These are phyloP conservation scores for Hoplodrina blanda DNA, from an alignment of 2,888 invertebrate species.

Conservation along the genomic window DNA sequence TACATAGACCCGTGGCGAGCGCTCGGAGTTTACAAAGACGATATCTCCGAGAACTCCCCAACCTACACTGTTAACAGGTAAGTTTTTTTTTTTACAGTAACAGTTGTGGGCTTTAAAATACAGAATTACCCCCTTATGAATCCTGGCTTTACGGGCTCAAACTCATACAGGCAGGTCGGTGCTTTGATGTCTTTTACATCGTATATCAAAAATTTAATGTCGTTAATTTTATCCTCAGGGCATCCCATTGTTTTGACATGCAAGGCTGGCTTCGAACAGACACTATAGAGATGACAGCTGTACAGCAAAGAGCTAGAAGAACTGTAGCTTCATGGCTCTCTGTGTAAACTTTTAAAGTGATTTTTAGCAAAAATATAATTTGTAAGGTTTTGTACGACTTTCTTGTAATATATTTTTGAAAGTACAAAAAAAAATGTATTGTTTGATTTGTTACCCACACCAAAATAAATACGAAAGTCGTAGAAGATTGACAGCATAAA, in stretches of 20 bases:
- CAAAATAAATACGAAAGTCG: no score
- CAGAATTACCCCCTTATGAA: no score
- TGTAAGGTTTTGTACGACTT: background rate
- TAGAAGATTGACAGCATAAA: no score
- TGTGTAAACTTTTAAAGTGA: background rate
- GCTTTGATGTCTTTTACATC: no score
- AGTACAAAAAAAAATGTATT: background rate
- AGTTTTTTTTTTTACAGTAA: background rate
- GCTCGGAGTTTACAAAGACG: conserved; percentile 85
- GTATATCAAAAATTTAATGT: background rate
- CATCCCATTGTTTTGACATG: conserved; percentile 88
- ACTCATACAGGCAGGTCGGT: background rate
- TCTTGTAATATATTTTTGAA: background rate
- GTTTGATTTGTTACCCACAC: no score
- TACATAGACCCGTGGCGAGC: conserved; percentile 90
- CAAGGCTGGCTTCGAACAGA: conserved; percentile 77
- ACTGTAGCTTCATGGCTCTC: conserved; percentile 81
- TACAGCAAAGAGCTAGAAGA: conserved; percentile 79
- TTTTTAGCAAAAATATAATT: no score
- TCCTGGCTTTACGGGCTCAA: background rate
- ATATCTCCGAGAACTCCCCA: conserved; percentile 81
- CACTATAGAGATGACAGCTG: conserved; percentile 82
- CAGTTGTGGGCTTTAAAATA: no score
- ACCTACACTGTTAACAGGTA: conserved; percentile 83
- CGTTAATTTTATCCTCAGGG: conserved; percentile 71